Percentiles rank a stretch among this genome's conserved stretches.
Evolutionary conservation across 1,140 invertebrate species (phyloP).

Genomic region (Triops cancriformis): DNA sequence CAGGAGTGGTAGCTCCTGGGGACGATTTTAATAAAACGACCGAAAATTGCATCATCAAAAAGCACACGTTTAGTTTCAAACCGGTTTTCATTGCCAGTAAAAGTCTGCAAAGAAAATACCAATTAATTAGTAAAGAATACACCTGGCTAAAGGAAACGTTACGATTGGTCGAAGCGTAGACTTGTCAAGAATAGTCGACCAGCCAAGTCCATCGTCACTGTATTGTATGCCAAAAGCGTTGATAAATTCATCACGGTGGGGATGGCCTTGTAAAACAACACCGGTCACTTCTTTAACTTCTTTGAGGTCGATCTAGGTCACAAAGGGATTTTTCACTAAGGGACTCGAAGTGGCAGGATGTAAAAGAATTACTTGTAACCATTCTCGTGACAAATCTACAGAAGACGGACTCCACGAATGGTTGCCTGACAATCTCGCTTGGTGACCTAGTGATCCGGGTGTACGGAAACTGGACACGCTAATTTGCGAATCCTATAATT

Average conservation of each 20-base stretch:
- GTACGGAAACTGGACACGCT: slow-evolving; percentile 36
- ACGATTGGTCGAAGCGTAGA: slow-evolving; percentile 26
- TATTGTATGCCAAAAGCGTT: slow-evolving; percentile 36
- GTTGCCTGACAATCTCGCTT: slow-evolving; percentile 35
- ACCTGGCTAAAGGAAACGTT: slow-evolving; percentile 24
- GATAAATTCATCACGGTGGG: slow-evolving; percentile 35
- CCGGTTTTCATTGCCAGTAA: slow-evolving; percentile 38
- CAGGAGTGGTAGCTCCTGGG: slow-evolving; percentile 37
- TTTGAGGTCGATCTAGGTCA: slow-evolving; percentile 36
- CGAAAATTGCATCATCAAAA: slow-evolving; percentile 36
- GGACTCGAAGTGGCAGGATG: background rate
- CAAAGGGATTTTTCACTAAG: background rate
- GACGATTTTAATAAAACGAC: slow-evolving; percentile 37
- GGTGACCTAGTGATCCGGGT: slow-evolving; percentile 32
- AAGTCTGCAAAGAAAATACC: slow-evolving; percentile 32
- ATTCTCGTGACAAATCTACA: slow-evolving; percentile 25
- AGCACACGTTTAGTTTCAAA: slow-evolving; percentile 34
- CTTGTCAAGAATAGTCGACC: slow-evolving; percentile 31
- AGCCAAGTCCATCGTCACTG: slow-evolving; percentile 36
- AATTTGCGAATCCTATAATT: slow-evolving; percentile 34
- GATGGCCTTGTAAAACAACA: slow-evolving; percentile 38
- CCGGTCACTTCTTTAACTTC: slow-evolving; percentile 37
- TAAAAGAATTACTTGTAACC: slow-evolving; percentile 27
- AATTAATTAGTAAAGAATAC: background rate
- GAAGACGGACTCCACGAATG: slow-evolving; percentile 32